Evolutionary conservation across 2,797 vertebrate species (phyloP).

Genomic region (Rhabdomys pumilio): DNA sequence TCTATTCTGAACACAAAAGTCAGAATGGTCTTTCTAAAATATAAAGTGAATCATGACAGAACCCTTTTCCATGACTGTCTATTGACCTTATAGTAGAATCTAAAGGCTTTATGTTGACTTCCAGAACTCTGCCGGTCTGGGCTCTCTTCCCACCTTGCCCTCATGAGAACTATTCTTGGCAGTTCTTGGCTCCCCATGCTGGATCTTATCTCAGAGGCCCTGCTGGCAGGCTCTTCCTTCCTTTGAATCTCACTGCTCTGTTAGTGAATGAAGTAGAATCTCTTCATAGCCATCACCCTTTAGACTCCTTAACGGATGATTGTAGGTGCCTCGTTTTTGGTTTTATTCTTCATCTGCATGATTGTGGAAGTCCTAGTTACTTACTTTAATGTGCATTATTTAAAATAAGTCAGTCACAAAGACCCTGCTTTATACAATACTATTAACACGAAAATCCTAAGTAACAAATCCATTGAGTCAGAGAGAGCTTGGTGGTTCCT

Average conservation of each 20-base stretch:
- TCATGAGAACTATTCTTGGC: neutral
- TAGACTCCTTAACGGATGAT: neutral
- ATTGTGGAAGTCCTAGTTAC: neutral
- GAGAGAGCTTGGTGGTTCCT: neutral
- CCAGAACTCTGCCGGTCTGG: neutral
- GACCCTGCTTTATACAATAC: neutral
- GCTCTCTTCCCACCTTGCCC: neutral
- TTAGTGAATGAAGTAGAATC: neutral
- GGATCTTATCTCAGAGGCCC: neutral
- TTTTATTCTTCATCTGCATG: neutral
- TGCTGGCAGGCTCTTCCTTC: neutral
- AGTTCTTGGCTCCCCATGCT: neutral
- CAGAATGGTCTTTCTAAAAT: neutral
- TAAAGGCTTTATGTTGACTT: slow-evolving; percentile 2
- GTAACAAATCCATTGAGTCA: slow-evolving; percentile 23
- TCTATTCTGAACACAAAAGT: neutral
- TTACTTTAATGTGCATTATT: neutral
- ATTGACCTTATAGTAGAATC: neutral
- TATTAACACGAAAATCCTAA: neutral
- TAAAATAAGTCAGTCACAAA: neutral
- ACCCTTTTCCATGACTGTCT: neutral
- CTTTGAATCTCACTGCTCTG: neutral
- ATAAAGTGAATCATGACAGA: neutral
- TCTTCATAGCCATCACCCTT: neutral
- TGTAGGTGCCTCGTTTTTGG: neutral